Conservation (phyloP, 53 echinoderm and acorn worm species). For the Hippasteria phrygiana region DNA sequence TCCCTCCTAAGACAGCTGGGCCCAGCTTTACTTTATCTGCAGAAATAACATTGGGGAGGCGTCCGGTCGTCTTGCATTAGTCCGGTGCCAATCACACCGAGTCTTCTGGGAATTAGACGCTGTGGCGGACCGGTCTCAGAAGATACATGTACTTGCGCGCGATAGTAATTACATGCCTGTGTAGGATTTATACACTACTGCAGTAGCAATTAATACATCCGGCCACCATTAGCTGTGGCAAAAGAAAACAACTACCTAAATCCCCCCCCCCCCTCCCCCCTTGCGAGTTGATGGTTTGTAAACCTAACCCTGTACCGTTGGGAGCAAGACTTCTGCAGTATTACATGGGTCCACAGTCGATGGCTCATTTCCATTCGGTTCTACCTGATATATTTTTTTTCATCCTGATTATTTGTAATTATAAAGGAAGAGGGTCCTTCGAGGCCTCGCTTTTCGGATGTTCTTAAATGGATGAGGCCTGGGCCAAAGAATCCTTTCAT, state of each 20-base stretch:
- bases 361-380: no score
- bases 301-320: background rate
- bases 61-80: slow-evolving; percentile 33
- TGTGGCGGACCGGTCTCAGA: background rate
- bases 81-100: slow-evolving; percentile 28
- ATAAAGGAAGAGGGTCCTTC: no score
- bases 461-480: no score
- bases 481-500: no score
- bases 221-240: background rate
- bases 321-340: background rate
- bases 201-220: slow-evolving; percentile 45
- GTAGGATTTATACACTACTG: background rate
- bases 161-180: background rate
- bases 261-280: background rate
- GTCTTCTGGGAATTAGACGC: slow-evolving; percentile 4
- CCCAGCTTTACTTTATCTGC: background rate
- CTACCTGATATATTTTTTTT: no score
- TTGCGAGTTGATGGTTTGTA: background rate
- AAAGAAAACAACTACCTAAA: slow-evolving; percentile 35
- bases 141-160: slow-evolving; percentile 11
- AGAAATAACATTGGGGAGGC: slow-evolving; percentile 36
- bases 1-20: background rate
- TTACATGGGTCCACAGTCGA: no score
- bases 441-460: no score
- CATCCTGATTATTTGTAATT: no score